Conservation (phyloP, 2,797 vertebrate genomes). For the Phrynocephalus guinanensis region DNA sequence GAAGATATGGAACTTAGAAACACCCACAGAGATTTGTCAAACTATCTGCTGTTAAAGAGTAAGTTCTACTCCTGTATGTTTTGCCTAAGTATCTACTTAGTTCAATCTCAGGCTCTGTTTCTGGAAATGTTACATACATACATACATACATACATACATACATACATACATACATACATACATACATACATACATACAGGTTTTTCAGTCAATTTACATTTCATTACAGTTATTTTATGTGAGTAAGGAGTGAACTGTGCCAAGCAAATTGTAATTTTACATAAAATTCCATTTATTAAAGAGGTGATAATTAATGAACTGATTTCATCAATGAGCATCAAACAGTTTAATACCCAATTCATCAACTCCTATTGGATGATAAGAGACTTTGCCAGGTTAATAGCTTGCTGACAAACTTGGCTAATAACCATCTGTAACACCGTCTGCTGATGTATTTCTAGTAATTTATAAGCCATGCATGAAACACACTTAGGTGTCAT, state of each 20-base stretch:
- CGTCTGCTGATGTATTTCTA: conserved; percentile 33
- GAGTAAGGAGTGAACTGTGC: not conserved
- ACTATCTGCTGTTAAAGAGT: not conserved
- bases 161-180: not conserved
- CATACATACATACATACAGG: not conserved
- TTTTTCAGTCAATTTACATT: conserved; percentile 6
- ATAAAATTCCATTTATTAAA: conserved; percentile 28
- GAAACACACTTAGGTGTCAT: conserved; percentile 26
- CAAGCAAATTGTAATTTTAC: conserved; percentile 8
- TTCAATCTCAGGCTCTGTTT: not conserved
- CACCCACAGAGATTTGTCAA: not conserved
- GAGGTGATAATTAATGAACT: conserved; percentile 24
- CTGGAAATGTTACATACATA: not conserved
- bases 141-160: not conserved
- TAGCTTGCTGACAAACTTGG: conserved; percentile 44
- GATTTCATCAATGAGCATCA: conserved; percentile 22
- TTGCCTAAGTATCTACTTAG: not conserved
- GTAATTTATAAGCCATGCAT: conserved; percentile 33
- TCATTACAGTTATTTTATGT: not conserved
- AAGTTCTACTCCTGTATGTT: not conserved
- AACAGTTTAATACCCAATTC: conserved; percentile 33
- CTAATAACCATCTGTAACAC: conserved; percentile 42
- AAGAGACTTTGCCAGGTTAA: conserved; percentile 28
- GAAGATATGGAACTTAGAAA: not conserved
- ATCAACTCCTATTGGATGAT: conserved; percentile 26